Base-by-base conservation (phyloP, 2,113 vertebrate genomes). In the Otolemur garnettii region DNA sequence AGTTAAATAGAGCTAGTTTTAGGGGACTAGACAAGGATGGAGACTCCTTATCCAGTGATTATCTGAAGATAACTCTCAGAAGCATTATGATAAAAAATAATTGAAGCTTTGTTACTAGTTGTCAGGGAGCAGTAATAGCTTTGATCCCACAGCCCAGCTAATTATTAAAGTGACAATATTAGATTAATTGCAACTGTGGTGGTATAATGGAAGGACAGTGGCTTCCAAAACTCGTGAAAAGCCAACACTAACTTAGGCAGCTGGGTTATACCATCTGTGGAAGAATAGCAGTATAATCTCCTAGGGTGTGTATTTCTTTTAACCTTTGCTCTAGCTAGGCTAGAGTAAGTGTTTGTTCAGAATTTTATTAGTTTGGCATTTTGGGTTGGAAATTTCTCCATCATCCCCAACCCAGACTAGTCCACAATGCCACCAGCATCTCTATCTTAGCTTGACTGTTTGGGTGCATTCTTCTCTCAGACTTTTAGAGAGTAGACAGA, bases 41-140 rank as follows among this genome's bases (percentile, higher is more conserved):
- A 79, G 66, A 66, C 9, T 72, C 30, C 6, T 71, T 78, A 21
- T 93, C 57, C 79, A 84, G 30, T 77, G 89, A 87, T 96, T 91
- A 87, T 94, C 60, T 93, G 90, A 71, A 53, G 69, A 91, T 87
- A 96, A 91, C 64, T 80, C 83, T 96, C 59, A 93, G 91, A 87
- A 77, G 60, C 93, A 90, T 84, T 75, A 92, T 78, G 94, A 91
- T 90, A 92, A 96, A 96, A 95, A 92, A 75, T 77, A 91, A 95
- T 94, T 82, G 74, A 95, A 97, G 82, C 69, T 53, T 75, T 78
- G 26, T 83, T 89, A 78, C 35, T 75, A 45, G 87, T 66, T 77
- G 87, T 94, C 82, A 87, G 77, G 88, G 24, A 88, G 74, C 19
- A 94, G 71, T 80, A 33, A 77, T 22, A 86, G 55, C 45, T 35